These are phyloP conservation scores for Epinotia demarniana DNA, from an alignment of 2,888 invertebrate species.

Conservation along the genomic window DNA sequence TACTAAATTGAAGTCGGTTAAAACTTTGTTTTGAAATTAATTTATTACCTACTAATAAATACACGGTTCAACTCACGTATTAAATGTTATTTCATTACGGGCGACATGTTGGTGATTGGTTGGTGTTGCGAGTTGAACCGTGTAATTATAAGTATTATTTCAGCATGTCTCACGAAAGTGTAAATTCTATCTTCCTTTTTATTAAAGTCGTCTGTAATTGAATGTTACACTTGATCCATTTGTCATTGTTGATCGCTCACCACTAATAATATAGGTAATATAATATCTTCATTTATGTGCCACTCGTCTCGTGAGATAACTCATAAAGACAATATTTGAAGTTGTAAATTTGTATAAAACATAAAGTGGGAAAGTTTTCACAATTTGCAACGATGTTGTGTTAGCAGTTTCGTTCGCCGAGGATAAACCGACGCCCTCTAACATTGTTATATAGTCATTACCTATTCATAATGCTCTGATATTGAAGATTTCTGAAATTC, in stretches of 20 bases:
- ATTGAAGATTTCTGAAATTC: slow-evolving; percentile 5
- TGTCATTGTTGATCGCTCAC: not conserved
- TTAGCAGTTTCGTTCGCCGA: slow-evolving; percentile 6
- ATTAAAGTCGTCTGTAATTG: no score
- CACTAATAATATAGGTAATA: no score
- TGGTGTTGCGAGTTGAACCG: no score
- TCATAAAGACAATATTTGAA: not conserved
- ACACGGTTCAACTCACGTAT: no score
- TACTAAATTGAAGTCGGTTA: no score
- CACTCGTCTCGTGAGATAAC: slow-evolving; percentile 5
- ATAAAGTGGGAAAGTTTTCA: slow-evolving; percentile 9
- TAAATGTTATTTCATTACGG: no score
- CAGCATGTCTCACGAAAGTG: no score
- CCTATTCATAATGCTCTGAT: not conserved
- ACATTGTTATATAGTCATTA: not conserved
- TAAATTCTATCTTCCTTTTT: no score
- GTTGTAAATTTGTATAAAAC: slow-evolving; percentile 8
- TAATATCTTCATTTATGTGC: not conserved
- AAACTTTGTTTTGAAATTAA: no score
- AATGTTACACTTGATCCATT: slow-evolving; percentile 1
- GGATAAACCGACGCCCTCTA: not conserved
- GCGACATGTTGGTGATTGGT: no score
- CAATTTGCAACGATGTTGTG: slow-evolving; percentile 23
- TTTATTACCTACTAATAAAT: no score
- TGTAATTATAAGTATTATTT: no score